These are phyloP conservation scores for Hypolimnas misippus DNA, from an alignment of 2,888 invertebrate genomes.

Conservation along the genomic window DNA sequence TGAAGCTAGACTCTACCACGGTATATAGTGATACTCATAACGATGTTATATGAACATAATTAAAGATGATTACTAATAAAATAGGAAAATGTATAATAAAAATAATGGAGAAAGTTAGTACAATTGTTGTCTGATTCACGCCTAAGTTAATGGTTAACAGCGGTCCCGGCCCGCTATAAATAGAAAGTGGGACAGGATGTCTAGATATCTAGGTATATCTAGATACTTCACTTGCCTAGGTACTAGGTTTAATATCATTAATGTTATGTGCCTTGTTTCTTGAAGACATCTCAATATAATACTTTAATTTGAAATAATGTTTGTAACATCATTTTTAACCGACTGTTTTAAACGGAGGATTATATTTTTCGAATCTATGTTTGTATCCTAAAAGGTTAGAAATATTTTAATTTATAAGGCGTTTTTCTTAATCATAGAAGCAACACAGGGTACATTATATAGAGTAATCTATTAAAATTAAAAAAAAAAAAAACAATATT, in stretches of 20 bases:
- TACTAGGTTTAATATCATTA: constrained; percentile 8
- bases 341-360: too few species aligned
- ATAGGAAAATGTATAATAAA: constrained; percentile 4
- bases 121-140: constrained; percentile 33
- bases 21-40: background rate
- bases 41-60: too few species aligned
- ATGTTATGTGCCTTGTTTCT: background rate
- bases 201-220: constrained; percentile 29
- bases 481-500: too few species aligned
- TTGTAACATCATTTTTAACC: too few species aligned
- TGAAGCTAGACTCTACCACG: too few species aligned
- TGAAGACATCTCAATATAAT: background rate
- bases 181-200: constrained; percentile 72
- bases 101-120: constrained; percentile 36
- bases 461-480: too few species aligned
- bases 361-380: too few species aligned
- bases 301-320: too few species aligned
- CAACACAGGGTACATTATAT: too few species aligned
- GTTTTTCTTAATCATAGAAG: too few species aligned
- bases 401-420: too few species aligned
- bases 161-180: constrained; percentile 53
- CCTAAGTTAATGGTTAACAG: constrained; percentile 24
- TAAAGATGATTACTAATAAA: background rate
- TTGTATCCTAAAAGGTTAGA: too few species aligned
- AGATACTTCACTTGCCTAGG: constrained; percentile 30